phyloP scores from a whole-genome alignment of 2,888 invertebrate genomes.

The Leucophora obtusa region DNA sequence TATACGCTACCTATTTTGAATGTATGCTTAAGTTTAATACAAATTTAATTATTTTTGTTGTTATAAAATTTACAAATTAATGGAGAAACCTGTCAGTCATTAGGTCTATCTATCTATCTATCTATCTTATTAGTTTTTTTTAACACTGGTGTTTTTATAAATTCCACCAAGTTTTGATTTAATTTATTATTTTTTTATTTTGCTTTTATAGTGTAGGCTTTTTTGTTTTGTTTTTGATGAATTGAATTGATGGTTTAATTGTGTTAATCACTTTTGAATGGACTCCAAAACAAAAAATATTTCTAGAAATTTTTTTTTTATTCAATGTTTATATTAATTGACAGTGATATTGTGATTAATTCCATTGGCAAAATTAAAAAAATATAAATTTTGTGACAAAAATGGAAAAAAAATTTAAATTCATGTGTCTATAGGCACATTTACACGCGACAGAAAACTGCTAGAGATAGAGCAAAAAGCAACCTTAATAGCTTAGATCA shows the following conservation, averaged over 20 bases:
- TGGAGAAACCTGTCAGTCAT: conserved; percentile 53
- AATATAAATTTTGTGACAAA: too few species aligned
- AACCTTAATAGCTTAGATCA: too few species aligned
- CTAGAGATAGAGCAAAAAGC: too few species aligned
- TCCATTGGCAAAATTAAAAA: conserved; percentile 14
- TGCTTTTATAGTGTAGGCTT: conserved; percentile 25
- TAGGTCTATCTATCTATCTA: conserved; percentile 14
- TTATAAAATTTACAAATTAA: conserved; percentile 39
- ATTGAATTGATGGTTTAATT: conserved; percentile 8
- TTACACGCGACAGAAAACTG: too few species aligned
- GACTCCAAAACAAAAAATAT: not conserved
- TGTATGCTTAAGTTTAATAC: not conserved
- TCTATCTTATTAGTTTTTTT: conserved; percentile 33
- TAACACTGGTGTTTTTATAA: conserved; percentile 17
- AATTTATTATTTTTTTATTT: conserved; percentile 11
- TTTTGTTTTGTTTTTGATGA: too few species aligned
- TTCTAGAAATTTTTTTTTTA: conserved; percentile 21
- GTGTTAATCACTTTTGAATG: conserved; percentile 23
- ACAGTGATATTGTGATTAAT: conserved; percentile 49
- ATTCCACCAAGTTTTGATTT: conserved; percentile 33
- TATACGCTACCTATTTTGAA: conserved; percentile 10
- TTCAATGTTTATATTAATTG: conserved; percentile 43
- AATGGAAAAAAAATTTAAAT: too few species aligned
- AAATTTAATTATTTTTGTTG: not conserved
- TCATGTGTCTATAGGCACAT: too few species aligned